Conservation (phyloP, 2,888 invertebrate species). For the Ormyrus pomaceus region DNA sequence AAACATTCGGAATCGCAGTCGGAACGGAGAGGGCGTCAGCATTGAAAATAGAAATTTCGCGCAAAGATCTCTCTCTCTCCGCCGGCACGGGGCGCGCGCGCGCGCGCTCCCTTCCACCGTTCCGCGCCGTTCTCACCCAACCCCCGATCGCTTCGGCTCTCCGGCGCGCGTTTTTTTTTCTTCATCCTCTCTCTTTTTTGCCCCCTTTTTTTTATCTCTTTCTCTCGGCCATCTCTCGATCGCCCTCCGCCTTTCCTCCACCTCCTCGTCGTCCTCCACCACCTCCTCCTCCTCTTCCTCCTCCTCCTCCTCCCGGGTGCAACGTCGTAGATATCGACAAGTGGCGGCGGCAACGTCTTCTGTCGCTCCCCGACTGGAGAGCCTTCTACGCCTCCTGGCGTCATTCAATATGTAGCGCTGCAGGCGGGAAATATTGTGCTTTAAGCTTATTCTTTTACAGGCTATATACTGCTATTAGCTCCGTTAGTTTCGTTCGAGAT, state of each 20-base stretch:
- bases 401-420: too few species aligned
- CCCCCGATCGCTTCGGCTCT: neutral
- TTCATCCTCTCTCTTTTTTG: neutral
- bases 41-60: slow-evolving; percentile 36
- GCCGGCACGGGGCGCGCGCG: neutral
- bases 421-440: too few species aligned
- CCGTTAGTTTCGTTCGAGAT: too few species aligned
- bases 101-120: neutral
- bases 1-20: too few species aligned
- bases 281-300: slow-evolving; percentile 36
- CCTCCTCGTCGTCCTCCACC: slow-evolving; percentile 42
- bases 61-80: slow-evolving; percentile 17
- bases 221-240: slow-evolving; percentile 29
- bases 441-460: too few species aligned
- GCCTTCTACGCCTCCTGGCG: too few species aligned
- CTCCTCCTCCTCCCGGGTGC: neutral
- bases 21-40: neutral
- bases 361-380: neutral
- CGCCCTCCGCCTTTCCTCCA: slow-evolving; percentile 37
- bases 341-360: neutral
- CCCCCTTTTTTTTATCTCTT: slow-evolving; percentile 13
- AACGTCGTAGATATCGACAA: slow-evolving; percentile 24
- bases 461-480: too few species aligned
- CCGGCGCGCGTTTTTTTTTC: neutral
- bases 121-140: neutral